Evolutionary conservation across 2,797 vertebrate species (phyloP).

Genomic region (Prunella strophiata): DNA sequence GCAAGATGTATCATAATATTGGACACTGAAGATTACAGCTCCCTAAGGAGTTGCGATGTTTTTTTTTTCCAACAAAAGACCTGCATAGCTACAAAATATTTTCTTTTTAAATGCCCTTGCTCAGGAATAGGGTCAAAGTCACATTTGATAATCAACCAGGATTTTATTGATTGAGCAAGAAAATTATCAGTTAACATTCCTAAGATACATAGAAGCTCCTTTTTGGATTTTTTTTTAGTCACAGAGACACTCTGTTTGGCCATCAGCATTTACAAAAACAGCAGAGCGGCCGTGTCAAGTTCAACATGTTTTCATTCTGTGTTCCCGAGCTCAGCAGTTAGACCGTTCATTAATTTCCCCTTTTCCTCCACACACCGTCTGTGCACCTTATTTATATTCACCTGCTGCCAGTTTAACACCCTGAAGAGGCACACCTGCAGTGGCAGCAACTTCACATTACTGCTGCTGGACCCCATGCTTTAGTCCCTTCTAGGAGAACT

Average conservation of each 20-base stretch:
- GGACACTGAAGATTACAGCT: slow-evolving; percentile 39
- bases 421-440: slow-evolving; percentile 48
- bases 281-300: slow-evolving; percentile 42
- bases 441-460: not conserved
- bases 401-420: slow-evolving; percentile 17
- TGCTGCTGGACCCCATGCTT: not conserved
- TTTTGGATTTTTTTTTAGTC: not conserved
- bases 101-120: not conserved
- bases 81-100: not conserved
- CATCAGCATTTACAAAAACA: slow-evolving; percentile 36
- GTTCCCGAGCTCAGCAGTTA: slow-evolving; percentile 23
- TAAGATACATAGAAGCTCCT: not conserved
- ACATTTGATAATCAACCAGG: not conserved
- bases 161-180: not conserved
- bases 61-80: not conserved
- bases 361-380: not conserved
- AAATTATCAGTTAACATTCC: not conserved
- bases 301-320: slow-evolving; percentile 49
- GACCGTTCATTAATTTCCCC: slow-evolving; percentile 19
- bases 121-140: not conserved
- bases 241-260: not conserved
- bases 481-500: not conserved
- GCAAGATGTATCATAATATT: not conserved
- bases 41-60: slow-evolving; percentile 2
- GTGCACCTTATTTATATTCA: slow-evolving; percentile 53